Percentiles rank a stretch among this genome's conserved stretches.
These are phyloP conservation scores for Plebejus anna DNA, from an alignment of 2,888 invertebrate species.

Conservation along the genomic window DNA sequence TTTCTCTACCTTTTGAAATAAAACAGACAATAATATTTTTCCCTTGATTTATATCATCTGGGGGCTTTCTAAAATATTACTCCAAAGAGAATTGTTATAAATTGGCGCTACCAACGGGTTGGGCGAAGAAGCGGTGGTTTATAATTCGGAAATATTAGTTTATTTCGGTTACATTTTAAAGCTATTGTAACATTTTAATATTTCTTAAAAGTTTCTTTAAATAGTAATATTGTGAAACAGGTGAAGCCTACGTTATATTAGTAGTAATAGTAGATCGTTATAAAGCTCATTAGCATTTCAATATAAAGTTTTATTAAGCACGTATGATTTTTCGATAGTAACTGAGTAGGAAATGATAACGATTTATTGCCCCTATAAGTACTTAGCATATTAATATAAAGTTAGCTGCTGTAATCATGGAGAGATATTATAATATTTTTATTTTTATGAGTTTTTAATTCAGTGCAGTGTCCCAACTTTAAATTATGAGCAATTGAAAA, in stretches of 20 bases:
- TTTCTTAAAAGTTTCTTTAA: not conserved
- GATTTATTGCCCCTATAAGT: not conserved
- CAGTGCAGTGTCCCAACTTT: too few species aligned
- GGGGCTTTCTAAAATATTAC: constrained; percentile 18
- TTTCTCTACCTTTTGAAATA: not conserved
- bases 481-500: too few species aligned
- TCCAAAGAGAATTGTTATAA: constrained; percentile 9
- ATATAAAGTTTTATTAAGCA: not conserved
- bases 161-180: not conserved
- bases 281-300: not conserved
- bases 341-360: constrained; percentile 3
- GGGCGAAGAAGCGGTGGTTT: not conserved
- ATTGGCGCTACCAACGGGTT: constrained; percentile 5
- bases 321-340: not conserved
- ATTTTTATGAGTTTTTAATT: not conserved
- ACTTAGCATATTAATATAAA: not conserved
- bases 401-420: not conserved
- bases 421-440: not conserved
- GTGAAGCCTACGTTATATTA: not conserved
- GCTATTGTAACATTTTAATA: not conserved
- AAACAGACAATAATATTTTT: constrained; percentile 6
- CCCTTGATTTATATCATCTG: not conserved
- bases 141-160: not conserved
- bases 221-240: not conserved
- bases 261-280: not conserved